Evolutionary conservation across 2,113 vertebrate genomes (phyloP), one percentile per base, ranked within the genome.

Genomic region (Terrapene triunguis): DNA sequence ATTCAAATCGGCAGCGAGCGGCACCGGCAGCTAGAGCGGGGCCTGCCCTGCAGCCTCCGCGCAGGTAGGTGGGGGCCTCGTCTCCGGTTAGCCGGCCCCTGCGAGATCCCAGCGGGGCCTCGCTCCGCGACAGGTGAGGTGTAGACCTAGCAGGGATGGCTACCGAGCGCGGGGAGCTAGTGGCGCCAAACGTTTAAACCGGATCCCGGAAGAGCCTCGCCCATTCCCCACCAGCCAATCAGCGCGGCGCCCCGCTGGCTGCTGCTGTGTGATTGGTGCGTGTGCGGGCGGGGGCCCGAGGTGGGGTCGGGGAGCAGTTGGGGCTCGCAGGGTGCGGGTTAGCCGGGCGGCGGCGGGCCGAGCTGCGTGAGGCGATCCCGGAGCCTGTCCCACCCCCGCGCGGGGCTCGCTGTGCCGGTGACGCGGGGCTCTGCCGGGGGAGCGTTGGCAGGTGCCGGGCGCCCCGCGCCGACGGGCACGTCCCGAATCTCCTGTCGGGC

Each of bases 111-210:
- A 3, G 7, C 5, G 5, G 10, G 9, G 29, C 16, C 29, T 1
- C 10, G 14, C 6, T 14, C 14, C 7, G 16, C n/a, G n/a, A n/a
- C 6, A 27, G 35, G 9, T 6, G 2, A 8, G 53, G 21, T 17
- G 21, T 8, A 3, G 19, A 54, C 53, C 21, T 9, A 22, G 8
- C 44, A 4, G 29, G 55, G 16, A 25, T 8, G 47, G 8, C 80
- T 1, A 6, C 6, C 2, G 4, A 2, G 17, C 22, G 1, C 48
- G 38, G 10, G 2, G 51, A 3, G 2, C 1, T 2, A 47, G 3
- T 81, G 88, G 90, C 96, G 92, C 94, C 96, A 94, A 94, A 89
- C 42, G 80, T 94, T 96, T 94, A 84, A 95, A 95, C 88, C 19
- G 44, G 88, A 76, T 54, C 72, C 50, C 72, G 21, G 55, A 38